Percentiles rank a stretch among this genome's conserved stretches.
Conservation (phyloP, 2,113 vertebrate species). For the Acanthochromis polyacanthus region DNA sequence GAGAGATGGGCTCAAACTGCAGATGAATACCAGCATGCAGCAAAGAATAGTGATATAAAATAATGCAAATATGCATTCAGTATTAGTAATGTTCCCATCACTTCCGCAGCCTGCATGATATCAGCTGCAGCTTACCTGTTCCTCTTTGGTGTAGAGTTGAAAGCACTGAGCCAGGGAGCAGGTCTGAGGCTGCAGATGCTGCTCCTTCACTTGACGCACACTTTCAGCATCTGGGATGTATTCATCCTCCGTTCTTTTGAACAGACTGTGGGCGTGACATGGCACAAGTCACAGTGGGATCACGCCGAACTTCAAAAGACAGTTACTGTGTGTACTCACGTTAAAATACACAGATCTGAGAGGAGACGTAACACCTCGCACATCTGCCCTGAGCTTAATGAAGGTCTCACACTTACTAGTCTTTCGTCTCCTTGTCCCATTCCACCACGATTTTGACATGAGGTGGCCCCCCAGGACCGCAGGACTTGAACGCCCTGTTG, state of each 20-base stretch:
- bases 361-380: conserved; percentile 7
- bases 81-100: not conserved
- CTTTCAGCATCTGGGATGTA: conserved; percentile 97
- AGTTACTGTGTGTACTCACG: not conserved
- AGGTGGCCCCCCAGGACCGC: conserved; percentile 94
- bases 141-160: conserved; percentile 99
- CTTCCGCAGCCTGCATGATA: not conserved
- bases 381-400: not conserved
- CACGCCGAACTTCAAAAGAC: conserved; percentile 28
- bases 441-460: conserved; percentile 98
- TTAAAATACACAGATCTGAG: not conserved
- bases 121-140: conserved; percentile 86
- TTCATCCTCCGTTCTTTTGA: conserved; percentile 95
- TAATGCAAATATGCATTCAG: not conserved
- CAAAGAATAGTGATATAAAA: no score
- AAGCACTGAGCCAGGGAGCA: conserved; percentile 98
- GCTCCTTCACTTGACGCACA: conserved; percentile 93
- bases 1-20: no score
- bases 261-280: conserved; percentile 86
- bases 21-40: no score
- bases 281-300: conserved; percentile 42
- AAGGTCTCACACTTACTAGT: conserved; percentile 90
- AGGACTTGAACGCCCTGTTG: conserved; percentile 92
- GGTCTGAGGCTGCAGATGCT: conserved; percentile 95
- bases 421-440: conserved; percentile 99